A percentile compares a stretch with the other conserved stretches of the same genome.
These are phyloP conservation scores for Centrocercus urophasianus DNA, from an alignment of 2,113 vertebrate genomes.

Conservation along the genomic window DNA sequence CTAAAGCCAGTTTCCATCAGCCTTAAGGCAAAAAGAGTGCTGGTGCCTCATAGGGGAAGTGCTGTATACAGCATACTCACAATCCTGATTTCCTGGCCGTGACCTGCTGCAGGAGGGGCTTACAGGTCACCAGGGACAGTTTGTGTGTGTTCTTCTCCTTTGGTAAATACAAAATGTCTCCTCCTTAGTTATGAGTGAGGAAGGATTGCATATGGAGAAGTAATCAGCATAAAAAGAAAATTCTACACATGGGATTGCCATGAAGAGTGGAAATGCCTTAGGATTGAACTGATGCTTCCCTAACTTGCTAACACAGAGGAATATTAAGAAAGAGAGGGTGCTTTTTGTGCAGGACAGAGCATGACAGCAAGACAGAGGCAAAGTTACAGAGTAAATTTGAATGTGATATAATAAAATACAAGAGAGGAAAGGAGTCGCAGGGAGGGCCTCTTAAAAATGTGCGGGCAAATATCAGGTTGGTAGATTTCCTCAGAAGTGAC, in stretches of 20 bases:
- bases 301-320: neutral
- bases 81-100: neutral
- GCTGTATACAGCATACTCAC: neutral
- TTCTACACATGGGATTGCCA: neutral
- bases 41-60: neutral
- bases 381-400: neutral
- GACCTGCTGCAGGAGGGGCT: neutral
- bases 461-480: neutral
- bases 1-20: neutral
- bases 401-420: neutral
- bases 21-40: neutral
- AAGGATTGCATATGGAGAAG: neutral
- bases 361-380: neutral
- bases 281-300: neutral
- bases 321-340: neutral
- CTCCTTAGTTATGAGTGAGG: neutral
- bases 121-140: neutral
- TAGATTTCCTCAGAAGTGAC: neutral
- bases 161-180: neutral
- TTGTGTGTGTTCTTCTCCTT: rapidly evolving
- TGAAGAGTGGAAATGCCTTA: neutral
- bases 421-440: neutral
- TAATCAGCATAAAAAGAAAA: neutral
- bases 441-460: neutral
- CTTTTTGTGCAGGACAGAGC: rapidly evolving